Evolutionary conservation across 2,113 vertebrate genomes (phyloP).

Genomic region (Cervus canadensis): DNA sequence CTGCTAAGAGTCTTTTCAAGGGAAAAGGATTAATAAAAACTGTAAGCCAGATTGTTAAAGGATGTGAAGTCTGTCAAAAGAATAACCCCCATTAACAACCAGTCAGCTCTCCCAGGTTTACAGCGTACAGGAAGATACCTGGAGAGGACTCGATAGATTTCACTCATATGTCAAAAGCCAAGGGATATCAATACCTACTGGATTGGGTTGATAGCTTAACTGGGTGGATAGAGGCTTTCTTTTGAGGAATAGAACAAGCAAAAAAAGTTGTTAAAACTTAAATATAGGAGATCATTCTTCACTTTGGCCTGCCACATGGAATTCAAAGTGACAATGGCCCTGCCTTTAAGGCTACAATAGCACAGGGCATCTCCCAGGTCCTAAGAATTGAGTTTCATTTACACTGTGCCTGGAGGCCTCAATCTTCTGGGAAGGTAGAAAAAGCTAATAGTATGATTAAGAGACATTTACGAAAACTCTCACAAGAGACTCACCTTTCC

Average conservation of each 20-base stretch:
- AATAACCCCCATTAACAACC: not conserved
- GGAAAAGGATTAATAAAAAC: not conserved
- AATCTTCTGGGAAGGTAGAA: not conserved
- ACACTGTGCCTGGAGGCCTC: not conserved
- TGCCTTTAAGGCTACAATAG: not conserved
- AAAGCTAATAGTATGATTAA: not conserved
- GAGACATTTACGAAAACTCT: not conserved
- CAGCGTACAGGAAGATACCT: not conserved
- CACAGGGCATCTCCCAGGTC: not conserved
- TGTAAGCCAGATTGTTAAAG: not conserved
- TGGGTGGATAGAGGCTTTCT: not conserved
- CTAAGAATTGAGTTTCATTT: not conserved
- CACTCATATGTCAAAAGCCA: not conserved
- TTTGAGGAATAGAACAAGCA: not conserved
- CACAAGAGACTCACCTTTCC: not conserved
- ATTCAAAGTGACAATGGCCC: not conserved
- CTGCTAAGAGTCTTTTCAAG: not conserved
- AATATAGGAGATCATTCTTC: not conserved
- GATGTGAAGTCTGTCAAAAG: not conserved
- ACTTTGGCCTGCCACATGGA: not conserved
- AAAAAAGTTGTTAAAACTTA: not conserved
- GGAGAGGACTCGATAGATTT: not conserved
- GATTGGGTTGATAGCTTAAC: not conserved
- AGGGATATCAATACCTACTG: not conserved
- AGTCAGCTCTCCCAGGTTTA: not conserved